Base-by-base conservation (phyloP, 1,140 invertebrate species). In the Caenorhabditis remanei region DNA sequence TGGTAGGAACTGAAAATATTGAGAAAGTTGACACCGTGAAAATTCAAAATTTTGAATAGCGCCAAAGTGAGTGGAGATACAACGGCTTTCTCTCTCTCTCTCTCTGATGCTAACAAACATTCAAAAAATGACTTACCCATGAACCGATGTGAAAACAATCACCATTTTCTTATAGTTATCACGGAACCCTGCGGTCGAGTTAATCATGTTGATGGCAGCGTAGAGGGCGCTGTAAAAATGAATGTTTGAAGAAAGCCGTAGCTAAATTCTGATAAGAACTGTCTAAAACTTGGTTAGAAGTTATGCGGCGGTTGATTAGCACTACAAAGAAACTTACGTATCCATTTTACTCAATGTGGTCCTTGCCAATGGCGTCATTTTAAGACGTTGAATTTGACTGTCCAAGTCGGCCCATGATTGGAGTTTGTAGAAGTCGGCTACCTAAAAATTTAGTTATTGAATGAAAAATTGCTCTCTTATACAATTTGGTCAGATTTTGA, bases 161-260 rank as follows among this genome's bases (percentile, higher is more conserved):
- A 79, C n/a, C n/a, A 79, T 50, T 79, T 79, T 79, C 46, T 79
- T 79, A n/a, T 79, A 79, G 14, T 50, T 79, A 24, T 79, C 71
- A 6, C 71, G 71, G 46, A 79, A 79, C 24, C 71, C 71, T 2
- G 46, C 71, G 9, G 43, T 50, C 13, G 71, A 48, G 19, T 79
- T 24, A 16, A 79, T 79, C 71, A 79, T 79, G 24, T 50, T 21
- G 19, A 21, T 48, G 11, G 71, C 71, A 13, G 71, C 71, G 5
- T 21, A 14, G 2, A 79, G 46, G 24, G 32, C 71, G n/a, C 71
- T 79, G 40, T 53, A 50, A 19, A 13, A n/a, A 46, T 46, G 4
- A 19, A 8, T 63, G 2, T 2, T 6, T n/a, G n/a, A n/a, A n/a
- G n/a, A n/a, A n/a, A n/a, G n/a, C n/a, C n/a, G n/a, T n/a, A n/a